Percentiles rank a stretch among this genome's conserved stretches.
Conservation (phyloP, 2,113 vertebrate species). For the Stomatorhinus ivindoensis region DNA sequence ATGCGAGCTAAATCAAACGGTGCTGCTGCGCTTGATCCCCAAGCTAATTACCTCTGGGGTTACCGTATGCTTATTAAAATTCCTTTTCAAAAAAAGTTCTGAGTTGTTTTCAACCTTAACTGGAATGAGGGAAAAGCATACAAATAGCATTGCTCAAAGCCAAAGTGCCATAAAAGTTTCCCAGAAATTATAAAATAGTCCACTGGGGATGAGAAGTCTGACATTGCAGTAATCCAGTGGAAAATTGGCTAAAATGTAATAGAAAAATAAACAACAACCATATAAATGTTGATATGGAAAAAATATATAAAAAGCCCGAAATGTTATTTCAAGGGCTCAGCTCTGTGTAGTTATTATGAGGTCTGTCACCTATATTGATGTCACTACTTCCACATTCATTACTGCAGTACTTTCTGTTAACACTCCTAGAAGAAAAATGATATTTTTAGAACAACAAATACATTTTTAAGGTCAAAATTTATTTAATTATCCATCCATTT, state of each 20-base stretch:
- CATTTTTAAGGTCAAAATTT: not conserved
- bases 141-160: conserved; percentile 33
- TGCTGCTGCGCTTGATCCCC: conserved; percentile 45
- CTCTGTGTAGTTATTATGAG: conserved; percentile 12
- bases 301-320: conserved; percentile 25
- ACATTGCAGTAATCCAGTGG: conserved; percentile 41
- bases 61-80: conserved; percentile 53
- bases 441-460: conserved; percentile 6
- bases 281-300: conserved; percentile 39
- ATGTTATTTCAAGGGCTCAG: conserved; percentile 23
- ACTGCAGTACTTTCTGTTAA: not conserved
- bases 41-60: conserved; percentile 55
- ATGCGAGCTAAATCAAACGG: conserved; percentile 42
- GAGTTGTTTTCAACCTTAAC: conserved; percentile 40
- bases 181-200: conserved; percentile 34
- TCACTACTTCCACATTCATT: conserved; percentile 8
- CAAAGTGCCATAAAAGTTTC: conserved; percentile 37
- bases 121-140: conserved; percentile 32
- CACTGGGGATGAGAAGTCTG: conserved; percentile 29
- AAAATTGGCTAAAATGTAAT: conserved; percentile 45
- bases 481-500: not conserved
- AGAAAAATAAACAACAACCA: conserved; percentile 40
- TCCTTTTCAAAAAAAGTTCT: conserved; percentile 37
- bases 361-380: conserved; percentile 9
- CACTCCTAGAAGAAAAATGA: not conserved